phyloP scores from a whole-genome alignment of 2,888 invertebrate species.

The Agrilus biguttatus region DNA sequence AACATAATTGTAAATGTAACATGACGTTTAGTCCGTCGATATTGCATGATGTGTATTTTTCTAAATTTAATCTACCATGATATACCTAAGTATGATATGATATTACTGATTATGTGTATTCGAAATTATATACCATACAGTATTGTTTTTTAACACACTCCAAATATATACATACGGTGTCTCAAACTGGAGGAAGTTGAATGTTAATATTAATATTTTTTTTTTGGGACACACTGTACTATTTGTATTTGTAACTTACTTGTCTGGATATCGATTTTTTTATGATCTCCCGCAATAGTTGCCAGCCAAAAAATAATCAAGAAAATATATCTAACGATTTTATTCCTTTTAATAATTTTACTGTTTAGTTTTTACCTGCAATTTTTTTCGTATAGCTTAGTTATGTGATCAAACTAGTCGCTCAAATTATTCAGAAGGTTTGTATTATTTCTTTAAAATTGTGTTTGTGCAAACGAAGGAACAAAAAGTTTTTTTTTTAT shows the following conservation, averaged over 20 bases:
- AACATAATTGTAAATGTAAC: too few relatives aligned
- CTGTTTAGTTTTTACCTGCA: conserved; percentile 11
- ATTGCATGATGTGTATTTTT: too few relatives aligned
- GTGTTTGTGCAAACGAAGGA: neutral
- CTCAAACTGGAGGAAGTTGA: too few relatives aligned
- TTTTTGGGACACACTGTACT: neutral
- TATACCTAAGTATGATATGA: too few relatives aligned
- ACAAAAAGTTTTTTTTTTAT: neutral
- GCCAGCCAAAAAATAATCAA: conserved; percentile 1
- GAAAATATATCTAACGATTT: conserved; percentile 2
- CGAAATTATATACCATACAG: too few relatives aligned
- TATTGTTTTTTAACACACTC: too few relatives aligned
- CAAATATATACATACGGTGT: too few relatives aligned
- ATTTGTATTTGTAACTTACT: neutral
- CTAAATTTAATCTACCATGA: too few relatives aligned
- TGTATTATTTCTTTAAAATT: neutral
- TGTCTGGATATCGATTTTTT: conserved; percentile 2
- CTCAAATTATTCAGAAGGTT: conserved; percentile 17
- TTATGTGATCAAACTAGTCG: conserved; percentile 31
- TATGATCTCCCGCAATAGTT: neutral
- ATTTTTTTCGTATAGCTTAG: conserved; percentile 20
- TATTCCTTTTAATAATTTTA: conserved; percentile 2
- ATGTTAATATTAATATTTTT: too few relatives aligned
- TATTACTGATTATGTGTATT: too few relatives aligned
- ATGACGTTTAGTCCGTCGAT: too few relatives aligned